A percentile compares a stretch with the other conserved stretches of the same genome.
Conservation (phyloP, 2,888 invertebrate species). For the Desoria tigrina region DNA sequence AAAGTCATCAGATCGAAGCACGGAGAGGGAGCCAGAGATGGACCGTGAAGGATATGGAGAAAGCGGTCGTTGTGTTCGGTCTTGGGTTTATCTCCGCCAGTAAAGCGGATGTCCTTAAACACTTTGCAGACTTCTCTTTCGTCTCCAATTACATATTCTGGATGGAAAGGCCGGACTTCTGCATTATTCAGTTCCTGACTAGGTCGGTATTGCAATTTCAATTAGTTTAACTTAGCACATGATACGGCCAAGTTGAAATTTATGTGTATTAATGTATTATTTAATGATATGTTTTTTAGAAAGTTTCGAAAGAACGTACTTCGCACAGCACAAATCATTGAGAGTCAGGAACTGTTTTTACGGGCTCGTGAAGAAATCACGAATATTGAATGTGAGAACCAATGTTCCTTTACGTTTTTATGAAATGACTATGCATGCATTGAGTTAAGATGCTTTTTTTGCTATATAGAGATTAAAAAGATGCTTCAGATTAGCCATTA, state of each 20-base stretch:
- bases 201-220: neutral
- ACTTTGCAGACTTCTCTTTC: neutral
- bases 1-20: slow-evolving; percentile 16
- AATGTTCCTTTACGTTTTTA: too few species aligned
- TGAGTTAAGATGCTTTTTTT: too few species aligned
- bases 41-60: neutral
- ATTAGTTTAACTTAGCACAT: too few species aligned
- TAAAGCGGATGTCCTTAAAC: neutral
- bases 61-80: slow-evolving; percentile 13
- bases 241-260: too few species aligned
- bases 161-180: slow-evolving; percentile 16
- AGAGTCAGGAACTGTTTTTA: neutral
- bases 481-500: too few species aligned
- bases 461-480: too few species aligned
- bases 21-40: neutral
- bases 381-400: neutral
- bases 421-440: too few species aligned
- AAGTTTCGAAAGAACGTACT: neutral
- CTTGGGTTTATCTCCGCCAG: neutral
- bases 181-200: slow-evolving; percentile 13
- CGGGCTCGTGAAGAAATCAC: neutral
- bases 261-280: too few species aligned
- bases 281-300: neutral
- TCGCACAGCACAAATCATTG: neutral
- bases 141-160: slow-evolving; percentile 21